Evolutionary conservation across 2,113 vertebrate species (phyloP), one percentile per base, ranked within the genome.

Genomic region (human): DNA sequence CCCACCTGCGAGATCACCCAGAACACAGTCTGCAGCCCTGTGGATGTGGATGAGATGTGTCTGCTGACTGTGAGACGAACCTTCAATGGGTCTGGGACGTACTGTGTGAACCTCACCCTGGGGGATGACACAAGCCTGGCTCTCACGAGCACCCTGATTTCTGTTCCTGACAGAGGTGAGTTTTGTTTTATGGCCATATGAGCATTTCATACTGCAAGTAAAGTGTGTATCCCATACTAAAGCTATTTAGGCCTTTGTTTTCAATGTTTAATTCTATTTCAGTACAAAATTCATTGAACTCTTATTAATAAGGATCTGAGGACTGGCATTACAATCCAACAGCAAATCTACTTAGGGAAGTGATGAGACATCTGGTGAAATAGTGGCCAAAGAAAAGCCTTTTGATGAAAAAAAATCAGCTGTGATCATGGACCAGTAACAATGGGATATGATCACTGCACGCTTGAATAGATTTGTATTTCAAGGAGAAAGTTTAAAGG

Each of bases 41-140:
- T 99, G 43, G 76, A 96, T 0, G 50, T 98, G 12, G 97, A 98
- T 0, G 90, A 98, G 0, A 23, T 96, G 16, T 99, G 99, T 75
- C 96, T 99, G 55, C 98, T 99, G 96, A 99, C 97, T 2, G 97
- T 99, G 96, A 98, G 97, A 59, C 98, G 99, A 90, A 98, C 99
- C 78, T 99, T 99, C 97, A 98, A 87, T 11, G 98, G 99, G 50
- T 98, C 99, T 0, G 99, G 99, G 87, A 99, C 98, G 0, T 99
- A 99, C 97, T 99, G 99, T 6, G 98, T 99, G 84, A 99, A 99
- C 98, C 99, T 99, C 97, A 99, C 99, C 38, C 95, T 99, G 98
- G 98, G 98, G 8, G 99, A 99, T 82, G 98, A 99, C 17, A 95
- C 98, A 6, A 99, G 99, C 64, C 95, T 99, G 98, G 99, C 99